Evolutionary conservation across 1,140 invertebrate genomes (phyloP), one percentile per base, ranked within the genome.

Genomic region (Drosophila miranda): DNA sequence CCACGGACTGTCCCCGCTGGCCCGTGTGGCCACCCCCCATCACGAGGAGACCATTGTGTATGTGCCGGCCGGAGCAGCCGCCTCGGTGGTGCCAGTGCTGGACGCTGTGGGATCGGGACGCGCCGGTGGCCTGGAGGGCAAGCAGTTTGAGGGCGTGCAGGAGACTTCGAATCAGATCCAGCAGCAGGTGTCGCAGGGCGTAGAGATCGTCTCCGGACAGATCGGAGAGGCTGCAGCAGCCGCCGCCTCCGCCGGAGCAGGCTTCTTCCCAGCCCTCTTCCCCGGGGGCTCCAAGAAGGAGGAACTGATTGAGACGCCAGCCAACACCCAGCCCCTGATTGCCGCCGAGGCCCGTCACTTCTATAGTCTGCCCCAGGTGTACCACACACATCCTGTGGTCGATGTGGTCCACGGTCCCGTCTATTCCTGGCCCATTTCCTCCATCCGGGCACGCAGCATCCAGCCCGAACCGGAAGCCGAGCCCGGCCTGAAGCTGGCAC

Each of bases 21-120:
- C 84, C 1, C 89, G 89, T n/a, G 83, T 90, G 53, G 53, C 71
- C 1, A 51, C 71, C 1, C 84, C 89, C 23, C 74, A 87, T 46
- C 79, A 88, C 45, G 89, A 90, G 61, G 89, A 90, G 67, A 90
- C 89, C 11, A 77, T 90, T 53, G 81, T 90, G 3, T 90, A 89
- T 74, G 89, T 90, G 41, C 89, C 89, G 4, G 76, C 84, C 1
- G 74, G 78, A 42, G 53, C 86, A 13, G 75, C 80, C 14, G 86
- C 86, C 51, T 75, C 82, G 5, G 86, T 87, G 50, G 48, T 82
- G 28, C 78, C 82, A 8, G 70, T 86, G 1, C 34, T 58, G 13
- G 82, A 87, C 3, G 16, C 73, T 8, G 61, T 81, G 3, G 74
- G 68, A 19, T 61, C 82, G 19, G 83, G 78, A 0, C 83, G 82